Base-by-base conservation (phyloP, 2,113 vertebrate species). In the Melanotaenia duboulayi region DNA sequence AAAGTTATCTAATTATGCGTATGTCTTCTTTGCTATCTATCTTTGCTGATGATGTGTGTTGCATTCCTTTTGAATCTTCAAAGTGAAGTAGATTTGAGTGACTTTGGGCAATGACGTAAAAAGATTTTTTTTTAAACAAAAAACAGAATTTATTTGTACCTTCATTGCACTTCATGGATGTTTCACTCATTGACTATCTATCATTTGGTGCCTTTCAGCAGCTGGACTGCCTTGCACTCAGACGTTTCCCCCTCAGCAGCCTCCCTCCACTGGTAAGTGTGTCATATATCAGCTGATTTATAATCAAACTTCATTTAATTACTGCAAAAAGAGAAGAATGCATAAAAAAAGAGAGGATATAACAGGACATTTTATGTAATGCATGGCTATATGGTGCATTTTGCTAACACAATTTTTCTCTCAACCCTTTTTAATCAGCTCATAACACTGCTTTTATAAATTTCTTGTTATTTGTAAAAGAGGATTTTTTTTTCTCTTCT, bases 191-290 rank as follows among this genome's bases (percentile, higher is more conserved):
- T n/a, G 23, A 7, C 56, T 19, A 10, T 1, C 40, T 6, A 35
- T 35, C 32, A 35, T 56, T 60, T 68, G 14, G 50, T 20, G 3
- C 71, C 5, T 66, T 66, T 44, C 51, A 91, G 87, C 61, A 24
- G 49, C 25, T 6, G 59, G 65, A 11, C 40, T 82, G 20, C 88
- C 59, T 7, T 92, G 88, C 44, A 7, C 80, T 12, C 70, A 82
- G 71, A 83, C 59, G 49, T 62, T 54, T 20, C 71, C 67, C 16
- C 90, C 84, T 55, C 65, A 59, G 59, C 40, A 62, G 1, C 50
- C 75, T 16, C 91, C 92, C 49, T 66, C 65, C 42, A 89, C 83
- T 16, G 87, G 92, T 93, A 40, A 71, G 62, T 65, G 1, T 0
- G 1, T 44, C n/a, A 28, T 7, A 35, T 13, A 71, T 1, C 11